These are phyloP conservation scores for Drosophila neotestacea DNA, from an alignment of 2,888 invertebrate genomes.

Conservation along the genomic window DNA sequence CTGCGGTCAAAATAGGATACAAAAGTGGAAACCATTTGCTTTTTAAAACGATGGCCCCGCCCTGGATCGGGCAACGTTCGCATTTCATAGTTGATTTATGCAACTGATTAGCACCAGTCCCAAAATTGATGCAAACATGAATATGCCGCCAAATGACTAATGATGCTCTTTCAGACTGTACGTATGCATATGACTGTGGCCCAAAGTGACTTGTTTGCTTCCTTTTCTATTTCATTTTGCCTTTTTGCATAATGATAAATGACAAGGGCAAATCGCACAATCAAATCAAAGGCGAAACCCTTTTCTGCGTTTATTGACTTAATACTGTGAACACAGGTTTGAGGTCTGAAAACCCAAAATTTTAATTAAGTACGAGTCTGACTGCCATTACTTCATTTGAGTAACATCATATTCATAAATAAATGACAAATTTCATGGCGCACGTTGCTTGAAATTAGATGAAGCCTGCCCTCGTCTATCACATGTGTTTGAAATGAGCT, in stretches of 20 bases:
- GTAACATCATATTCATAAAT: slow-evolving; percentile 73
- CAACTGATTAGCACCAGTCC: slow-evolving; percentile 74
- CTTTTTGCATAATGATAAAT: slow-evolving; percentile 64
- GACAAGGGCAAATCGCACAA: slow-evolving; percentile 69
- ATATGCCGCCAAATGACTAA: slow-evolving; percentile 74
- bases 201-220: slow-evolving; percentile 56
- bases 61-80: slow-evolving; percentile 1
- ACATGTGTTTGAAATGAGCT: slow-evolving; percentile 42
- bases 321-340: slow-evolving; percentile 33
- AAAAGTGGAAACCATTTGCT: slow-evolving; percentile 53
- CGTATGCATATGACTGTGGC: slow-evolving; percentile 50
- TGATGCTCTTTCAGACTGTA: slow-evolving; percentile 48
- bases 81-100: slow-evolving; percentile 73
- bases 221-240: slow-evolving; percentile 24
- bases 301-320: slow-evolving; percentile 68
- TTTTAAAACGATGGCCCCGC: slow-evolving; percentile 48
- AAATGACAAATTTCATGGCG: slow-evolving; percentile 69
- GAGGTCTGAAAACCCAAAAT: slow-evolving; percentile 41
- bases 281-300: slow-evolving; percentile 71
- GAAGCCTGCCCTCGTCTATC: slow-evolving; percentile 20
- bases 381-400: slow-evolving; percentile 31
- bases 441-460: slow-evolving; percentile 51
- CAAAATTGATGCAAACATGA: slow-evolving; percentile 68
- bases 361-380: slow-evolving; percentile 65
- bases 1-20: slow-evolving; percentile 60